A percentile compares a stretch with the other conserved stretches of the same genome.
Evolutionary conservation across 92 coral and sea anemone species (phyloP).

Genomic region (Diadumene lineata): DNA sequence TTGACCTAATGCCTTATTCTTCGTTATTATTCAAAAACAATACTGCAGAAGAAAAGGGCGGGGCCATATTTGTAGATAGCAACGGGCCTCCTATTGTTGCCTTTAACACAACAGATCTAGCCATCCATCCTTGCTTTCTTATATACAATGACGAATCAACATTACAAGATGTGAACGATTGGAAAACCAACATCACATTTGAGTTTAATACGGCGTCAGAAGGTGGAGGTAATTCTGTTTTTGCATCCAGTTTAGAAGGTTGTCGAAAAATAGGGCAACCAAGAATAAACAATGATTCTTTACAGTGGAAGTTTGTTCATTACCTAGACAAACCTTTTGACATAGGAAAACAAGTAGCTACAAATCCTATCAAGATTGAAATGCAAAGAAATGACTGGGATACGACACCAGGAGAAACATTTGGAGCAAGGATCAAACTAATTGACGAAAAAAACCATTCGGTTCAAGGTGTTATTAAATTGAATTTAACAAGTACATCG

Average conservation of each 20-base stretch:
- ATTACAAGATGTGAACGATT: neutral
- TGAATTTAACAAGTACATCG: neutral
- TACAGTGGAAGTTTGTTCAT: constrained; percentile 34
- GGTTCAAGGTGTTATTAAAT: constrained; percentile 39
- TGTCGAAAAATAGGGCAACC: constrained; percentile 28
- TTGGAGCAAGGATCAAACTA: constrained; percentile 34
- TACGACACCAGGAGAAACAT: constrained; percentile 39
- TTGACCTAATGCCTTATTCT: constrained; percentile 35
- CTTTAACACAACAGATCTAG: constrained; percentile 41
- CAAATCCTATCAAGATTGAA: constrained; percentile 48
- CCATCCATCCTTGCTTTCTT: constrained; percentile 41
- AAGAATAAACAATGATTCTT: constrained; percentile 13
- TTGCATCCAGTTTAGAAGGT: constrained; percentile 49
- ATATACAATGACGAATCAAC: constrained; percentile 15
- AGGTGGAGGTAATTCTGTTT: constrained; percentile 46
- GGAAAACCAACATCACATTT: constrained; percentile 44
- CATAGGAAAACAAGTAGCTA: constrained; percentile 34
- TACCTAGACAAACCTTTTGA: neutral
- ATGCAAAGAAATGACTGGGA: constrained; percentile 28
- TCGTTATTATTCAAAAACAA: constrained; percentile 30
- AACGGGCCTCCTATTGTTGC: constrained; percentile 55
- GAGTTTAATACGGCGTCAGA: constrained; percentile 27
- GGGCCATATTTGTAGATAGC: constrained; percentile 53
- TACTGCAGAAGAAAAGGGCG: constrained; percentile 44
- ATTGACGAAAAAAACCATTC: constrained; percentile 39